phyloP scores from a whole-genome alignment of 2,113 vertebrate genomes.

The Rhea pennata region DNA sequence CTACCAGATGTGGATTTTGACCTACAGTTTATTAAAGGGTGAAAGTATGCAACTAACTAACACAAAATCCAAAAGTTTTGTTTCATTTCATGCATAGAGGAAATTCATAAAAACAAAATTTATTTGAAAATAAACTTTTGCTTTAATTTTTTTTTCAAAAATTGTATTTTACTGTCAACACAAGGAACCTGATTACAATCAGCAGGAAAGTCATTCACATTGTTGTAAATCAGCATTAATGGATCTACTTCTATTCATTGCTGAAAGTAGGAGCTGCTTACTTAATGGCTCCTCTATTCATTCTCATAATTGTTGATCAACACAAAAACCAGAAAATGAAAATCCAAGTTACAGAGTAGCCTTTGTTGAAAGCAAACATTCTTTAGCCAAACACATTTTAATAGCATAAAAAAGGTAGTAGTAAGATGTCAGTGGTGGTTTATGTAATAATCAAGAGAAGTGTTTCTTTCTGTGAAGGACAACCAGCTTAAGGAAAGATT shows the following conservation, averaged over 20 bases:
- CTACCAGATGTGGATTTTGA: not conserved
- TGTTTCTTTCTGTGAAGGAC: not conserved
- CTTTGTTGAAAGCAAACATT: not conserved
- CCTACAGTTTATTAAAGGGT: not conserved
- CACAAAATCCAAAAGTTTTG: not conserved
- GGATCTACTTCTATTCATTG: not conserved
- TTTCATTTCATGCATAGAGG: not conserved
- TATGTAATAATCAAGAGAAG: not conserved
- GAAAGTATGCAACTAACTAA: not conserved
- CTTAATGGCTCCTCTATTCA: not conserved
- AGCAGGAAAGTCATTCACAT: not conserved
- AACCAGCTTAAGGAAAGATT: not conserved
- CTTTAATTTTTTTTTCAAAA: not conserved
- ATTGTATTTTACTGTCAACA: not conserved
- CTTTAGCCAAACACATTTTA: not conserved
- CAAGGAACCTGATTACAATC: not conserved
- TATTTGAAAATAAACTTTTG: not conserved
- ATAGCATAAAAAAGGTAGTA: not conserved
- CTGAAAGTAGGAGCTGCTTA: not conserved
- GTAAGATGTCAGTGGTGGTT: not conserved
- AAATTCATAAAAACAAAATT: not conserved
- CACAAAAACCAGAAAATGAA: not conserved
- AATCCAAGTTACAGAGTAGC: not conserved
- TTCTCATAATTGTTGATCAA: not conserved
- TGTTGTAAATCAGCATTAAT: not conserved